Evolutionary conservation across 2,888 invertebrate species (phyloP).

Genomic region (Mesorhabditis spiculigera): DNA sequence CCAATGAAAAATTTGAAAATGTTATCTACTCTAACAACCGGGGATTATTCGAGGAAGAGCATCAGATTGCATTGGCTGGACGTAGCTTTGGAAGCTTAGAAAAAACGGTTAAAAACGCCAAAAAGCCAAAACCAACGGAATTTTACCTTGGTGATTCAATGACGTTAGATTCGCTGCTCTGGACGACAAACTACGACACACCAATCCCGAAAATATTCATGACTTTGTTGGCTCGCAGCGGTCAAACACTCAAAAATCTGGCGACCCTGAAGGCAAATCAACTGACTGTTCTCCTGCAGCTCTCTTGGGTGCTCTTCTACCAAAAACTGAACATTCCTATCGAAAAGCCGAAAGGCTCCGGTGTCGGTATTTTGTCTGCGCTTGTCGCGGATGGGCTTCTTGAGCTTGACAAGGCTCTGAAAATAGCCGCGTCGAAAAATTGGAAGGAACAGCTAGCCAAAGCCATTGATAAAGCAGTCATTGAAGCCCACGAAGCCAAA

Average conservation of each 20-base stretch:
- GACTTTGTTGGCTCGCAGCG: background rate
- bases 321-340: background rate
- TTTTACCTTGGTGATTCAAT: background rate
- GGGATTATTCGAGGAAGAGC: constrained; percentile 25
- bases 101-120: background rate
- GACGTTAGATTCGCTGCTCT: background rate
- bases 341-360: background rate
- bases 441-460: background rate
- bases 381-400: background rate
- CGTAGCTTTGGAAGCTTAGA: constrained; percentile 3
- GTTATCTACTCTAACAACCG: constrained; percentile 22
- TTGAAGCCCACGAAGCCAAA: background rate
- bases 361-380: background rate
- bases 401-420: background rate
- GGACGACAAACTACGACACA: constrained; percentile 1
- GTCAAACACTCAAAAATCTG: too few relatives aligned
- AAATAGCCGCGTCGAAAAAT: background rate
- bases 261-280: too few relatives aligned
- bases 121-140: background rate
- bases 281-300: background rate
- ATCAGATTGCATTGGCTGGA: constrained; percentile 25
- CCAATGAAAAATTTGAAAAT: constrained; percentile 18
- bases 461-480: too few relatives aligned
- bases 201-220: background rate
- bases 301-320: background rate